Percentiles rank a stretch among this genome's conserved stretches.
phyloP scores from a whole-genome alignment of 2,113 vertebrate genomes.

The Notarius quadriscutis region DNA sequence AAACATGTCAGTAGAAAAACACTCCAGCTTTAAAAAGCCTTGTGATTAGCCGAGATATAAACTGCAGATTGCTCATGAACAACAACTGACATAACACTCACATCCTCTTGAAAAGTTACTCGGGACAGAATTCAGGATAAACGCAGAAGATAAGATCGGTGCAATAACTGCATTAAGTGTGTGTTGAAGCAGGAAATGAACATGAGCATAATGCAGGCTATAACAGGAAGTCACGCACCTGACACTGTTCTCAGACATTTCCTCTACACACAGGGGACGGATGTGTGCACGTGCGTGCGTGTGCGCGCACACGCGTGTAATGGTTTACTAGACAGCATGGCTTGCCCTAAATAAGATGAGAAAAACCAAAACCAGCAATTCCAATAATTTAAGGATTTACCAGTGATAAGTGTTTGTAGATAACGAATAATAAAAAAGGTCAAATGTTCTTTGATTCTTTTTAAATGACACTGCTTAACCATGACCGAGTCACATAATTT shows the following conservation, averaged over 20 bases:
- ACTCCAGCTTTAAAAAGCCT: slow-evolving; percentile 16
- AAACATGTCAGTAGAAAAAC: not conserved
- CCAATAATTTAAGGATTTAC: not conserved
- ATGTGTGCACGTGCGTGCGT: not conserved
- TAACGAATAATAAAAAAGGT: not conserved
- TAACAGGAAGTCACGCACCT: slow-evolving; percentile 49
- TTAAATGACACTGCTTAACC: not conserved
- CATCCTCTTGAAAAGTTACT: slow-evolving; percentile 20
- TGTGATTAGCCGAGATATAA: slow-evolving; percentile 17
- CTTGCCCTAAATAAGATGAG: not conserved
- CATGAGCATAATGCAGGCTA: not conserved
- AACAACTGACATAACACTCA: not conserved
- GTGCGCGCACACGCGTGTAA: too few relatives aligned
- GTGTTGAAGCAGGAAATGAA: slow-evolving; percentile 46
- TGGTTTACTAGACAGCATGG: not conserved
- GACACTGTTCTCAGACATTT: slow-evolving; percentile 32
- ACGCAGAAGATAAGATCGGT: not conserved
- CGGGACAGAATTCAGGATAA: too few relatives aligned
- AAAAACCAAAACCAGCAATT: not conserved
- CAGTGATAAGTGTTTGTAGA: not conserved
- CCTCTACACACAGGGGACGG: slow-evolving; percentile 27
- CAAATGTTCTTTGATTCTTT: not conserved
- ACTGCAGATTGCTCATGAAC: not conserved
- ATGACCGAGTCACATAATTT: not conserved
- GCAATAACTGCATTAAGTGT: not conserved